Base-by-base conservation (phyloP, 2,797 vertebrate species). In the Lepidocolaptes lacrymiger region DNA sequence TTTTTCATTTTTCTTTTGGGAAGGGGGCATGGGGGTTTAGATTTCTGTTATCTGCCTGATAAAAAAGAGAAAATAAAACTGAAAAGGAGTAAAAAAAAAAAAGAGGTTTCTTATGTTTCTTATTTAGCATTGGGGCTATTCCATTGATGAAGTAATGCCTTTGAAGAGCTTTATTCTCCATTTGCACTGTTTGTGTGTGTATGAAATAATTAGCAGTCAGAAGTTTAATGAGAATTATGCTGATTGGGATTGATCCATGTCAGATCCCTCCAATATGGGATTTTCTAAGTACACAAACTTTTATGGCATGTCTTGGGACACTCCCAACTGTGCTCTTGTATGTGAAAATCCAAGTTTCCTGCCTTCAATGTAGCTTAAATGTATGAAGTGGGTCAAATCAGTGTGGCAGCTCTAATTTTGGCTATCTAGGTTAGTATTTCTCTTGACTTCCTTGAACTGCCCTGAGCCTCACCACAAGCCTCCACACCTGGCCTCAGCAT, bases 391-490 rank as follows among this genome's bases (percentile, higher is more conserved):
- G 30, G 22, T 43, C 26, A 26, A 32, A n/a, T 43, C 1, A 1
- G 9, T 12, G 22, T 24, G 26, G 8, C 17, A 69, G 26, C 16
- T 23, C 22, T 43, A 15, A 23, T 22, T 55, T 69, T 28, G 24
- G 10, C 30, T 62, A 0, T 14, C 4, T 2, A 7, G n/a, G 17
- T 18, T 30, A 48, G 6, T 17, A 10, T 77, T 71, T 84, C 9
- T 55, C 0, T 13, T 23, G n/a, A 17, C 10, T 59, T 10, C 5
- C 12, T 10, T 0, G 26, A 32, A 3, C 19, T 46, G 9, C 3
- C 2, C 1, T 0, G 0, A 37, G 9, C 11, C 39, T 41, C 20
- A 1, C 23, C 17, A 10, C 14, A 34, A 16, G 20, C 14, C 18
- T 8, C 13, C 1, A 2, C 20, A 36, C 51, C 34, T 2, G 37